Base-by-base conservation (phyloP, 2,113 vertebrate species). In the Mus spicilegus region DNA sequence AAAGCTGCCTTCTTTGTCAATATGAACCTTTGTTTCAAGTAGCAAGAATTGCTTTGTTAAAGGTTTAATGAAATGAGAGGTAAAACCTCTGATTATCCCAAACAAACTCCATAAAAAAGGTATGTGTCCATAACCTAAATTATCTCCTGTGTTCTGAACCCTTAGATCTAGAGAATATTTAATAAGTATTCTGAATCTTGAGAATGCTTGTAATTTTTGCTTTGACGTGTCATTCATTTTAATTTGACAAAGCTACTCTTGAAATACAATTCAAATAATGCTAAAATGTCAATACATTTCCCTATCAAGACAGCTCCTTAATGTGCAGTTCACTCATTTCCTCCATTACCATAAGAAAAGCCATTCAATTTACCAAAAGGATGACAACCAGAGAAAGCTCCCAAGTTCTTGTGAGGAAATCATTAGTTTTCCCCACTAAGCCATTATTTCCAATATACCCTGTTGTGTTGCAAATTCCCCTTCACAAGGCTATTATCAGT, bases 241-340 rank as follows among this genome's bases (percentile, higher is more conserved):
- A 97, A 98, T 97, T 93, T 88, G 96, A 96, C 94, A 89, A 95
- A 96, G 87, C 86, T 96, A 92, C 85, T 89, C 95, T 98, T 97
- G 98, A 96, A 75, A 97, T 63, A 93, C n/a, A 78, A 94, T 77
- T 95, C 8, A 0, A 93, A 94, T 90, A 95, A 97, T 82, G 75
- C 87, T 97, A 92, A 97, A 96, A 89, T 96, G 97, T 97, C 91
- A 96, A 96, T 96, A 96, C 67, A 95, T 94, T 95, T 95, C 54
- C 42, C 94, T 82, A 87, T 95, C 73, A 86, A 97, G 88, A 96
- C 77, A 90, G 93, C 58, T 30, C 26, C 89, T 97, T 93, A 96
- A 98, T 7, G 13, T 54, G 93, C 73, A 88, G 39, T 94, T 97
- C 51, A 96, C 97, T 97, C 95, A n/a, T 93, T 93, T 92, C 63